Percentiles rank a stretch among this genome's conserved stretches.
These are phyloP conservation scores for Luehdorfia chinensis DNA, from an alignment of 1,140 invertebrate species.

Conservation along the genomic window DNA sequence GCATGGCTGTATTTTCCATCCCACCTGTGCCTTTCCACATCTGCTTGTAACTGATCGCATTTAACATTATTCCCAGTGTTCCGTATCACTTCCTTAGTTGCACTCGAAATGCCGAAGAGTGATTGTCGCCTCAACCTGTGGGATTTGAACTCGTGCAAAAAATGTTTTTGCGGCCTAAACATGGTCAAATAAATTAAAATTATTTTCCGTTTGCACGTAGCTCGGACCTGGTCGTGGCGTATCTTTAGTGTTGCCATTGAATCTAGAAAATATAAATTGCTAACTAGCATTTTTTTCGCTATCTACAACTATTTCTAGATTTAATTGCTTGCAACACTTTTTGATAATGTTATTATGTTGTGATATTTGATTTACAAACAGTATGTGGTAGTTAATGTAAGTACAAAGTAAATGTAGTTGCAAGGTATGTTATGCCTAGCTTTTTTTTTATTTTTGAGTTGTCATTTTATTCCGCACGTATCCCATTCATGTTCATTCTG, in stretches of 20 bases:
- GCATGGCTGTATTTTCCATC: constrained; percentile 37
- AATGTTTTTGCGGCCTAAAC: not conserved
- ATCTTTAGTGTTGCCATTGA: constrained; percentile 25
- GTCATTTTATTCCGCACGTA: constrained; percentile 77
- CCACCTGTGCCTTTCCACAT: constrained; percentile 19
- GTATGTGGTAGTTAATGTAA: constrained; percentile 51
- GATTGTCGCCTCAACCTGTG: constrained; percentile 55
- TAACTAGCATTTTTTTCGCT: not conserved
- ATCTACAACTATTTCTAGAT: constrained; percentile 34
- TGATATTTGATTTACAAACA: constrained; percentile 28
- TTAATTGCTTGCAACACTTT: constrained; percentile 31
- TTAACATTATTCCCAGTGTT: constrained; percentile 48
- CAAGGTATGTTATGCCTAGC: constrained; percentile 67
- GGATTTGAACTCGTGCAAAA: constrained; percentile 41
- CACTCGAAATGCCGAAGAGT: constrained; percentile 72
- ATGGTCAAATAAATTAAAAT: not conserved
- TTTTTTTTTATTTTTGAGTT: constrained; percentile 70
- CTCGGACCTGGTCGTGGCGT: constrained; percentile 23
- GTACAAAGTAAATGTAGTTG: constrained; percentile 66
- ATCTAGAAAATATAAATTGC: constrained; percentile 33
- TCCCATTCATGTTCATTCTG: constrained; percentile 78
- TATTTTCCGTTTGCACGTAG: constrained; percentile 34
- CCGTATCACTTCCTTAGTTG: constrained; percentile 67
- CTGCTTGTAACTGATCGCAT: constrained; percentile 35
- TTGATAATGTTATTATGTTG: constrained; percentile 18